Conservation (phyloP, 2,797 vertebrate species). For the Sebastes hopkinsi region DNA sequence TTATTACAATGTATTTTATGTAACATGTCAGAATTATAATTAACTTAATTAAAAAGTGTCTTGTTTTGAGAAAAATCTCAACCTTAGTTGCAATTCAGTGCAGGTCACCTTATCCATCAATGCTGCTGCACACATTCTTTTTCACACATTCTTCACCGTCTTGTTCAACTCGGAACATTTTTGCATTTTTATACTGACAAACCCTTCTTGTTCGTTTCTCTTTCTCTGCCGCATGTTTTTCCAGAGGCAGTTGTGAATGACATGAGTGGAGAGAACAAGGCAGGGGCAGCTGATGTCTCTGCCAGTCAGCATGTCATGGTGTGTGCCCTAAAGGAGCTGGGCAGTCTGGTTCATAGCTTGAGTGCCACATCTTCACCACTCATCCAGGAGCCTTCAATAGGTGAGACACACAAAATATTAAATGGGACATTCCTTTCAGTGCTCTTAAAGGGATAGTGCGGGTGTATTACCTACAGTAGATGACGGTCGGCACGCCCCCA, state of each 20-base stretch:
- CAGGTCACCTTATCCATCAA: slow-evolving; percentile 32
- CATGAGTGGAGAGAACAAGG: slow-evolving; percentile 92
- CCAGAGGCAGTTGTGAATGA: slow-evolving; percentile 97
- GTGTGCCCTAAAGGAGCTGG: slow-evolving; percentile 95
- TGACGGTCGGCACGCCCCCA: too few species aligned
- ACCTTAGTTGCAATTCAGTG: background rate
- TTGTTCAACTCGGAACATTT: background rate
- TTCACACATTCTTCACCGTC: too few species aligned
- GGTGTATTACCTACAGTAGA: too few species aligned
- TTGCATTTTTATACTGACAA: slow-evolving; percentile 3
- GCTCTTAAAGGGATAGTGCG: background rate
- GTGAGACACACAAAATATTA: slow-evolving; percentile 71
- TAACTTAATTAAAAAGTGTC: background rate
- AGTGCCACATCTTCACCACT: slow-evolving; percentile 96
- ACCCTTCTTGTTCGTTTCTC: background rate
- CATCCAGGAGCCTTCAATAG: slow-evolving; percentile 96
- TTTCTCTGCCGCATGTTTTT: slow-evolving; percentile 10
- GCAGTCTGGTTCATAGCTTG: slow-evolving; percentile 96
- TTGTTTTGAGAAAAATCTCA: background rate
- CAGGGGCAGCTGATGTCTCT: slow-evolving; percentile 91
- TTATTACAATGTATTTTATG: background rate
- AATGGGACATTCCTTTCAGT: background rate
- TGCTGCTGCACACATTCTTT: slow-evolving; percentile 33
- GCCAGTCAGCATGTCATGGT: slow-evolving; percentile 99
- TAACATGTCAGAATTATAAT: background rate